Percentiles rank a stretch among this genome's conserved stretches.
Conservation (phyloP, 2,113 vertebrate genomes). For the Brachypteracias leptosomus region DNA sequence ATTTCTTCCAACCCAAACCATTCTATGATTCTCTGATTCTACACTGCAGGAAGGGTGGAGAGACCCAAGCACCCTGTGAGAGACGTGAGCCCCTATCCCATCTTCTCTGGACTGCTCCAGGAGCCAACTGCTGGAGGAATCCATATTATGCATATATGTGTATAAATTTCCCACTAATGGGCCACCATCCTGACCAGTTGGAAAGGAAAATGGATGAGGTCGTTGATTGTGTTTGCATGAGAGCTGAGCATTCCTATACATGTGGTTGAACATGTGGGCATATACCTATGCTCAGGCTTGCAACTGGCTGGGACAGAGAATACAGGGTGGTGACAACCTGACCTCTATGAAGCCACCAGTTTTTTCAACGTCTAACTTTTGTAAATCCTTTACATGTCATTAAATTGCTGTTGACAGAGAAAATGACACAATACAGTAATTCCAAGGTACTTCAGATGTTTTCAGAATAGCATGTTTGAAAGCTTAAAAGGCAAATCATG, state of each 20-base stretch:
- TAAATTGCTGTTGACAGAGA: not conserved
- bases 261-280: not conserved
- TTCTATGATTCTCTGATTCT: no score
- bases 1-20: no score
- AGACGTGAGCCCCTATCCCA: not conserved
- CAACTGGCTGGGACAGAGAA: not conserved
- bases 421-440: accelerated
- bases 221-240: accelerated
- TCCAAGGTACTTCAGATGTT: not conserved
- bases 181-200: no score
- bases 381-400: accelerated
- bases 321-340: accelerated
- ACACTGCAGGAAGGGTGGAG: not conserved
- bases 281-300: not conserved
- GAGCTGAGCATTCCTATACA: accelerated
- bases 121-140: not conserved
- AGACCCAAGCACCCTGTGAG: not conserved
- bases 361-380: not conserved
- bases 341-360: not conserved
- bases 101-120: not conserved
- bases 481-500: not conserved
- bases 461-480: not conserved
- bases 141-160: accelerated
- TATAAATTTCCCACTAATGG: not conserved
- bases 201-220: accelerated